Percentiles rank a stretch among this genome's conserved stretches.
Conservation (phyloP, 2,113 vertebrate genomes). For the Leptobrachium ailaonicum region DNA sequence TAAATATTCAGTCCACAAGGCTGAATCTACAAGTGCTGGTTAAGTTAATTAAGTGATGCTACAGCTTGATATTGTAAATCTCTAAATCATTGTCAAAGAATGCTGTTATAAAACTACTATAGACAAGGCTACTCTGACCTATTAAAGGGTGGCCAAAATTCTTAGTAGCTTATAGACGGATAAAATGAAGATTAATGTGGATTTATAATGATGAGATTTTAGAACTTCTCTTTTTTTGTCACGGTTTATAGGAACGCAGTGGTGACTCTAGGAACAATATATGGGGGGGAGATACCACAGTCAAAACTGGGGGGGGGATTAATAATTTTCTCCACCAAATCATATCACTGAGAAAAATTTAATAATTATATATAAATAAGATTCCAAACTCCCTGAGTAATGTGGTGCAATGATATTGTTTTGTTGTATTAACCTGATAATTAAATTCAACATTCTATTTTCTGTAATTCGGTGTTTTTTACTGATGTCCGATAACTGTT, state of each 20-base stretch:
- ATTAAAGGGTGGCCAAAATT: not conserved
- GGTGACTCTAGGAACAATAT: not conserved
- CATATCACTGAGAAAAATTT: no score
- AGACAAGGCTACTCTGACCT: not conserved
- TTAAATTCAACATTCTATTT: no score
- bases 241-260: no score
- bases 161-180: not conserved
- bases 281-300: not conserved
- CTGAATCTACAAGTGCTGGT: conserved; percentile 4
- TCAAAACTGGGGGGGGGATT: not conserved
- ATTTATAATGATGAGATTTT: not conserved
- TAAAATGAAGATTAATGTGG: not conserved
- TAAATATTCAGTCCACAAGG: conserved; percentile 6
- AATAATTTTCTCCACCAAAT: no score
- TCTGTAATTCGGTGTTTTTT: no score
- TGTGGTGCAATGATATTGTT: no score
- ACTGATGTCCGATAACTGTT: no score
- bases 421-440: no score
- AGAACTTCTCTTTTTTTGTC: no score
- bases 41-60: conserved; percentile 5
- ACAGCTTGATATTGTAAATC: conserved; percentile 16
- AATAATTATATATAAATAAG: no score
- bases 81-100: not conserved
- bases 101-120: not conserved
- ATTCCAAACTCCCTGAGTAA: no score